Base-by-base conservation (phyloP, 2,888 invertebrate genomes). In the Apamea crenata region DNA sequence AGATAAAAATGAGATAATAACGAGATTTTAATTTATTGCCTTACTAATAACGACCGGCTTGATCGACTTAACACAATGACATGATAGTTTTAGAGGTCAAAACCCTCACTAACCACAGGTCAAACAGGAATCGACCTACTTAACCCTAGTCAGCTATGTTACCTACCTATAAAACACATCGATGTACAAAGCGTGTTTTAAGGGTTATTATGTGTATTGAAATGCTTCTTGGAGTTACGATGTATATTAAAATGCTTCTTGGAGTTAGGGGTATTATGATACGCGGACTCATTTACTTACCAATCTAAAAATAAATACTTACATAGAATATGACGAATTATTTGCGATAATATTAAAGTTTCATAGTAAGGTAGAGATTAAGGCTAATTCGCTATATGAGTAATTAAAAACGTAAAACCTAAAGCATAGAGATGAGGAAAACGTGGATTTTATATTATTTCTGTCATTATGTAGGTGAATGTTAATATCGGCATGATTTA, bases 361-460 rank as follows among this genome's bases (percentile, higher is more conserved):
- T 81, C 73, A 72, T 73, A 47, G 5, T 65, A 50, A 50, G 12
- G 7, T 59, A 61, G 14, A 36, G 44, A 71, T 71, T 70, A 32
- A 14, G 44, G 25, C 53, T 72, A 25, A 81, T 65, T 81, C 56
- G 21, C 14, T 63, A 21, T 18, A 44, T 29, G n/a, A 47, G 8
- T 73, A 10, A 80, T 69, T 69, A 44, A 80, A 50, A 40, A n/a
- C 18, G 21, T 53, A 47, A 50, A 50, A 56, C 16, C 1, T 12
- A 36, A 32, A 32, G 14, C 40, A 0, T 25, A 56, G 53, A 47
- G 16, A 16, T 76, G 29, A 59, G 47, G 21, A 50, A 68, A 67
- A 59, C 8, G 8, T 14, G 29, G 12, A 63, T 18, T 14, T 25
- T 29, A 79, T 47, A 14, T 29, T 50, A 36, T 40, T 61, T 76